Conservation (phyloP, 2,888 invertebrate genomes). For the Coenonympha arcania region DNA sequence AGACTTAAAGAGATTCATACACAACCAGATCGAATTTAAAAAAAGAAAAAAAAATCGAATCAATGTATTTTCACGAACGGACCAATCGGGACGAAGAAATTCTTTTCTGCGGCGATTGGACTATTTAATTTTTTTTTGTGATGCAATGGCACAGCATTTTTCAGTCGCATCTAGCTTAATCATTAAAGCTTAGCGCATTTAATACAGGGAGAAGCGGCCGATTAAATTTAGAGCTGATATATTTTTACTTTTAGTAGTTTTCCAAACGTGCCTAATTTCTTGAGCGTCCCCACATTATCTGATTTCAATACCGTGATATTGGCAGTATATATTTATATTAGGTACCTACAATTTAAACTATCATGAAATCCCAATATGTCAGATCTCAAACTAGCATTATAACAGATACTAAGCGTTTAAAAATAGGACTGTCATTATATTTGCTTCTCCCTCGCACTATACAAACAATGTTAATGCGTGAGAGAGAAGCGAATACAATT, state of each 20-base stretch:
- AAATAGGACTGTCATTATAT: too few relatives aligned
- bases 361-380: too few relatives aligned
- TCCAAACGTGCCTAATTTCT: not conserved
- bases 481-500: too few relatives aligned
- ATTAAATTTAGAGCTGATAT: not conserved
- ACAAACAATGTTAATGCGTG: too few relatives aligned
- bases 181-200: slow-evolving; percentile 5
- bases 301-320: not conserved
- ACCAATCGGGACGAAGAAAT: slow-evolving; percentile 45
- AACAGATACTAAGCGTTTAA: too few relatives aligned
- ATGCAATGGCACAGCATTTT: slow-evolving; percentile 48
- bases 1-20: slow-evolving; percentile 27
- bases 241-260: not conserved
- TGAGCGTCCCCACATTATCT: not conserved
- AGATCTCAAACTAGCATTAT: too few relatives aligned
- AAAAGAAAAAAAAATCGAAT: slow-evolving; percentile 33
- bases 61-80: slow-evolving; percentile 45
- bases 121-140: slow-evolving; percentile 33
- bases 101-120: slow-evolving; percentile 41
- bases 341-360: too few relatives aligned
- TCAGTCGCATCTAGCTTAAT: slow-evolving; percentile 11
- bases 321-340: too few relatives aligned
- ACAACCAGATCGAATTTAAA: slow-evolving; percentile 25
- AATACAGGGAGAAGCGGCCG: slow-evolving; percentile 5
- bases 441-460: too few relatives aligned